A percentile compares a stretch with the other conserved stretches of the same genome.
These are phyloP conservation scores for Antedon mediterranea DNA, from an alignment of 53 echinoderm and acorn worm genomes.

Conservation along the genomic window DNA sequence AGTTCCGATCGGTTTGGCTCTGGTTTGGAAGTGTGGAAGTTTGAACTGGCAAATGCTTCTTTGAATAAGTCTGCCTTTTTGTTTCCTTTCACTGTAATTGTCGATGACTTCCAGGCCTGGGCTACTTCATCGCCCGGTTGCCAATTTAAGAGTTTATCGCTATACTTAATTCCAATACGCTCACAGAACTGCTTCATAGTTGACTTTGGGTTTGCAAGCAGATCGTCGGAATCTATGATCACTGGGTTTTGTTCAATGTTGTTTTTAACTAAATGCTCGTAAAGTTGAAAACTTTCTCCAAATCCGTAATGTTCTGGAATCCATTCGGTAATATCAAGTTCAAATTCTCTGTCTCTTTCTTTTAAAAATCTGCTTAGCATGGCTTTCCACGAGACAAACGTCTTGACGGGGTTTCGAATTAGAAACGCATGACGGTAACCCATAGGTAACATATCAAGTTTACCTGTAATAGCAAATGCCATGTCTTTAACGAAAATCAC, in stretches of 20 bases:
- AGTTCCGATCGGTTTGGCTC: background rate
- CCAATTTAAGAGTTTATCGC: background rate
- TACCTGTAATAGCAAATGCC: conserved; percentile 11
- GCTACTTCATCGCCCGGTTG: background rate
- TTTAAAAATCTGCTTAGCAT: conserved; percentile 9
- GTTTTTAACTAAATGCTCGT: background rate
- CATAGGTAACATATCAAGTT: conserved; percentile 12
- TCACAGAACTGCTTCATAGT: background rate
- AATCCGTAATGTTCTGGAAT: background rate
- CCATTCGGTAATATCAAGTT: background rate
- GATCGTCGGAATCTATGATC: background rate
- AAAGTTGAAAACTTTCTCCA: background rate
- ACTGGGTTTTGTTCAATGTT: background rate
- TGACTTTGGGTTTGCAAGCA: background rate
- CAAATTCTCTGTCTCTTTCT: conserved; percentile 5
- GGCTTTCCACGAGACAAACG: conserved; percentile 26
- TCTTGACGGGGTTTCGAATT: conserved; percentile 19
- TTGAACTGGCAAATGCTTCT: conserved; percentile 14
- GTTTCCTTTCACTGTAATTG: background rate
- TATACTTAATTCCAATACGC: background rate
- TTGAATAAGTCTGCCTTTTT: background rate
- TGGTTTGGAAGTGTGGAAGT: conserved; percentile 5
- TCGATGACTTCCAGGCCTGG: background rate
- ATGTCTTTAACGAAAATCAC: conserved; percentile 21
- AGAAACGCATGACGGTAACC: conserved; percentile 30